A percentile compares a stretch with the other conserved stretches of the same genome.
phyloP scores from a whole-genome alignment of 2,113 vertebrate genomes.

The Crotophaga sulcirostris region DNA sequence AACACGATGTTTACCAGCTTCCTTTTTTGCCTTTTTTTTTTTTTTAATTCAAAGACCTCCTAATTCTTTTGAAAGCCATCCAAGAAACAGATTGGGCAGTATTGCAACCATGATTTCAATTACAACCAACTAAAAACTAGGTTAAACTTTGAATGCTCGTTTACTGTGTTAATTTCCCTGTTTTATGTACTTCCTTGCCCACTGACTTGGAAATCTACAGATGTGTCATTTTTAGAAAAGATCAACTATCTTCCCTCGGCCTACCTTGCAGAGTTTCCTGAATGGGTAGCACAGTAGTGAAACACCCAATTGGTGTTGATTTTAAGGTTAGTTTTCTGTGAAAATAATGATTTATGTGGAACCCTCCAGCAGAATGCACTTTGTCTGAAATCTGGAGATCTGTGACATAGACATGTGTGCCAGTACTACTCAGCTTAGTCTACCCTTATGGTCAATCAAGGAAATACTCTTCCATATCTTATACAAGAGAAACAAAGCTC shows the following conservation, averaged over 20 bases:
- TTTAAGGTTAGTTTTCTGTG: not conserved
- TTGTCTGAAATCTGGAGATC: not conserved
- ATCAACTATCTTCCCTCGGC: not conserved
- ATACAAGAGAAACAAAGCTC: not conserved
- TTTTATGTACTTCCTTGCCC: not conserved
- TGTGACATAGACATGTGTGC: not conserved
- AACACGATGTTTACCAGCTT: not conserved
- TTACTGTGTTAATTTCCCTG: not conserved
- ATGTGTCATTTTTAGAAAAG: not conserved
- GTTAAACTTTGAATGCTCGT: not conserved
- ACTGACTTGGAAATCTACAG: not conserved
- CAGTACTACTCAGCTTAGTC: not conserved
- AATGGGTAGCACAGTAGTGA: not conserved
- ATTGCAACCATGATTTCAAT: not conserved
- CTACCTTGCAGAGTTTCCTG: not conserved
- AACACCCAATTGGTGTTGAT: not conserved
- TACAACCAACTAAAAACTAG: not conserved
- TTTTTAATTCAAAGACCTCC: not conserved
- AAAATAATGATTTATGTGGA: not conserved
- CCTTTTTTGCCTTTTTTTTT: not conserved
- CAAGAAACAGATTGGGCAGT: not conserved
- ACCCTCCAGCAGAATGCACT: not conserved
- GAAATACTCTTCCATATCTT: not conserved
- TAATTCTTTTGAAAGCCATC: slow-evolving; percentile 3
- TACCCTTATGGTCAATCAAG: not conserved